Conservation (phyloP, 2,888 invertebrate species). For the Chloromyia formosa region DNA sequence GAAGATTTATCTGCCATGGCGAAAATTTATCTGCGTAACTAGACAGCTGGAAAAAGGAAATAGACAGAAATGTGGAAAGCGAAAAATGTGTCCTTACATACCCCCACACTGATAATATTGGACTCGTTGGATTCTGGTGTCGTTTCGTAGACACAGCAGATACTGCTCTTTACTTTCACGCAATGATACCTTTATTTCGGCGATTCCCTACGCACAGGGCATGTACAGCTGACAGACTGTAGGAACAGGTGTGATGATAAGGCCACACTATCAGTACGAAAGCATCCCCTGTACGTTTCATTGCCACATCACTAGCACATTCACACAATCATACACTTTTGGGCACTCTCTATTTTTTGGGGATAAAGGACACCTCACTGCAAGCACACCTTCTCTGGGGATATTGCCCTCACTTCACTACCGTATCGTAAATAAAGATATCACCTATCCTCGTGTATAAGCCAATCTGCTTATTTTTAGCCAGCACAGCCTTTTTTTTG, state of each 20-base stretch:
- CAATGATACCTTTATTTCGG: not conserved
- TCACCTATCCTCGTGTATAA: not conserved
- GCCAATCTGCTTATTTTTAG: slow-evolving; percentile 18
- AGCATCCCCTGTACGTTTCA: slow-evolving; percentile 2
- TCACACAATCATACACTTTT: slow-evolving; percentile 20
- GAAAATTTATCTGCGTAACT: too few relatives aligned
- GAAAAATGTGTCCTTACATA: too few relatives aligned
- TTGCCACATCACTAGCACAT: too few relatives aligned
- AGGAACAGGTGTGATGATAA: not conserved
- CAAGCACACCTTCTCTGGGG: not conserved
- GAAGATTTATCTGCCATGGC: not conserved
- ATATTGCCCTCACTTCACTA: slow-evolving; percentile 25
- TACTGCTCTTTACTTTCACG: too few relatives aligned
- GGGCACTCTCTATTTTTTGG: not conserved
- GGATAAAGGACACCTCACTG: not conserved
- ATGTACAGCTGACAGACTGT: slow-evolving; percentile 15
- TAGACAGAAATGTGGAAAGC: too few relatives aligned
- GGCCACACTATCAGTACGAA: slow-evolving; percentile 1
- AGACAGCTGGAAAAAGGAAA: too few relatives aligned
- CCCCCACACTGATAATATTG: too few relatives aligned
- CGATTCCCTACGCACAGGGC: not conserved
- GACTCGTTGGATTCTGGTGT: too few relatives aligned
- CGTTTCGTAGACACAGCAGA: too few relatives aligned
- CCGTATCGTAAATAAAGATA: slow-evolving; percentile 23
- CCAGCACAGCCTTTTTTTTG: not conserved